Percentiles rank a stretch among this genome's conserved stretches.
Conservation (phyloP, 1,140 invertebrate genomes). For the Hyposmocoma kahamanoa region DNA sequence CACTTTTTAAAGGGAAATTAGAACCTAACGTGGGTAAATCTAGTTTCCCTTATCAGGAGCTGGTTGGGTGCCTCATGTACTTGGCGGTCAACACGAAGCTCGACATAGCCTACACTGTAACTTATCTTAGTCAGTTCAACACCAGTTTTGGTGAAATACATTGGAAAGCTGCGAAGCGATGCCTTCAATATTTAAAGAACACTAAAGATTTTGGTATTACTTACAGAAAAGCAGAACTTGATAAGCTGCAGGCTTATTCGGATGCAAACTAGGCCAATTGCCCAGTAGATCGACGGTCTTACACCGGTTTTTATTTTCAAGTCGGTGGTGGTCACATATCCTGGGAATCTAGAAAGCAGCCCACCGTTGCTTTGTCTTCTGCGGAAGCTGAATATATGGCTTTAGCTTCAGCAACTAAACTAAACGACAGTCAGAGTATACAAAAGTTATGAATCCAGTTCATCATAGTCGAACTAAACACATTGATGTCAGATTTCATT, state of each 20-base stretch:
- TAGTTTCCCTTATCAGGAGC: slow-evolving; percentile 37
- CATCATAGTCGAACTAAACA: slow-evolving; percentile 20
- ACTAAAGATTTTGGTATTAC: slow-evolving; percentile 7
- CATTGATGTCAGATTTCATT: slow-evolving; percentile 20
- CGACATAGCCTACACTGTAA: slow-evolving; percentile 60
- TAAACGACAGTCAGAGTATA: slow-evolving; percentile 18
- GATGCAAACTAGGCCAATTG: slow-evolving; percentile 16
- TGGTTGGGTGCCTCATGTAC: slow-evolving; percentile 60
- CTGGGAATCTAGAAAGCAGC: slow-evolving; percentile 15
- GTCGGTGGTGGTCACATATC: slow-evolving; percentile 17
- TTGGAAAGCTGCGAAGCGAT: background rate
- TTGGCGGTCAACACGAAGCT: slow-evolving; percentile 52
- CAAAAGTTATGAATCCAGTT: slow-evolving; percentile 14
- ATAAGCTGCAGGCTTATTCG: slow-evolving; percentile 3
- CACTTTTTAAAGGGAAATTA: too few species aligned
- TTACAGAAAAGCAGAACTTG: slow-evolving; percentile 1
- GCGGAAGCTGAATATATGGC: slow-evolving; percentile 2
- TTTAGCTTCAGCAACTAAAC: slow-evolving; percentile 14
- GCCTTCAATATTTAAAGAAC: slow-evolving; percentile 7
- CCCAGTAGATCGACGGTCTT: slow-evolving; percentile 19
- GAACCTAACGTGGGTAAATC: too few species aligned
- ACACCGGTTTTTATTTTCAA: slow-evolving; percentile 10
- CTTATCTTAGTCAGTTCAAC: slow-evolving; percentile 17
- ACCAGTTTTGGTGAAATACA: background rate
- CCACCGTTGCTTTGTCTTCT: slow-evolving; percentile 12